Evolutionary conservation across 2,888 invertebrate species (phyloP).

Genomic region (Drosophila formosana): DNA sequence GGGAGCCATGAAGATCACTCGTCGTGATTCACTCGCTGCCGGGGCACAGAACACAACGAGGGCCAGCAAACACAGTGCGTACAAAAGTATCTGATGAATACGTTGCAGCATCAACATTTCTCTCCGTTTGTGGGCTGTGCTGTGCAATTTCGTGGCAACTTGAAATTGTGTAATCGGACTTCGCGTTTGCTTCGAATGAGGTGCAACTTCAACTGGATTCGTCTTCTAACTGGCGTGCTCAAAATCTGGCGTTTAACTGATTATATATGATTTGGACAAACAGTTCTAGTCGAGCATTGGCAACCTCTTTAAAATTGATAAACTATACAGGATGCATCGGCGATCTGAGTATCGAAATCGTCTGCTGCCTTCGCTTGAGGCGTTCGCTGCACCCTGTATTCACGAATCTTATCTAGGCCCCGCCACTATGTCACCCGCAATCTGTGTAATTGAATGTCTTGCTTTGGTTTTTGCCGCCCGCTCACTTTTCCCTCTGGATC

Average conservation of each 20-base stretch:
- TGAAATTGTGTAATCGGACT: conserved; percentile 48
- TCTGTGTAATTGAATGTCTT: conserved; percentile 68
- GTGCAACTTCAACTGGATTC: background rate
- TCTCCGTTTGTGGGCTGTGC: background rate
- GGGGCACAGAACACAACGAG: conserved; percentile 67
- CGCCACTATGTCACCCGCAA: conserved; percentile 56
- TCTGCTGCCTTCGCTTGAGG: background rate
- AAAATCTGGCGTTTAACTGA: conserved; percentile 80
- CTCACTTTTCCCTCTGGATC: background rate
- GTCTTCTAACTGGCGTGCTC: conserved; percentile 50
- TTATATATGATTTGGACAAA: conserved; percentile 63
- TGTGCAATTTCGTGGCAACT: conserved; percentile 32
- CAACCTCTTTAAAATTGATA: conserved; percentile 49
- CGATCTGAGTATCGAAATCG: background rate
- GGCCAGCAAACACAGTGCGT: conserved; percentile 57
- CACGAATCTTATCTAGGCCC: conserved; percentile 63
- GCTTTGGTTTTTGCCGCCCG: conserved; percentile 27
- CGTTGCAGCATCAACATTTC: conserved; percentile 47
- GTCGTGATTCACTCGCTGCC: conserved; percentile 64
- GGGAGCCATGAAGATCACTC: conserved; percentile 80
- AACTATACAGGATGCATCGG: conserved; percentile 54
- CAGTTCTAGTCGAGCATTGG: conserved; percentile 39
- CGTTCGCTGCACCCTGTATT: conserved; percentile 57
- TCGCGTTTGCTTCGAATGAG: background rate
- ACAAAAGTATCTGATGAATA: conserved; percentile 54